Base-by-base conservation (phyloP, 2,113 vertebrate genomes). In the Hypomesus transpacificus region DNA sequence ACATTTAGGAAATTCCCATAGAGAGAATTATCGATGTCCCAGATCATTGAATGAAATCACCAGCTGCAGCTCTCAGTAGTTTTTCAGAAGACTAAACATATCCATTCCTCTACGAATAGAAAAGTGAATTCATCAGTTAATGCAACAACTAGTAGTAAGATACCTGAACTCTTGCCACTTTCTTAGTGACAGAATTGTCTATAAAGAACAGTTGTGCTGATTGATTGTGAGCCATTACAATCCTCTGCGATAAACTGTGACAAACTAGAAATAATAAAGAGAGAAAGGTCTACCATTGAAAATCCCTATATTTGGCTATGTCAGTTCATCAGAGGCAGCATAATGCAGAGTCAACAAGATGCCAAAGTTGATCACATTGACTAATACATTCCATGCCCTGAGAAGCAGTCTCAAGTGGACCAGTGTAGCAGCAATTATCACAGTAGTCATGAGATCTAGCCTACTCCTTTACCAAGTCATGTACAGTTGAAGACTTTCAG, bases 21-120 rank as follows among this genome's bases (percentile, higher is more conserved):
- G 74, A 64, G 26, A 39, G 81, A 85, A 85, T 86, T 88, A 77
- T 82, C 86, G 71, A 68, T 80, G 77, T 62, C 75, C 85, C 82
- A 85, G 80, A 87, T 87, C 85, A 88, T 79, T 75, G 68, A 71
- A 87, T 90, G 87, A 88, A 84, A 85, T 88, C 86, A 88, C 81
- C 63, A 56, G 80, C 71, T 87, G 84, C 81, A 81, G 71, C 77
- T 82, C 34, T 65, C 8, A 67, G 73, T 82, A 73, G 63, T 39
- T 21, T 21, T 2, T 3, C 24, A 63, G 26, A 31, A 39, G 71
- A 71, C 70, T 59, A 62, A 24, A 63, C 46, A 53, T 59, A 53
- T 53, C 65, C 70, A 74, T 75, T 39, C 46, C 69, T 62, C 81
- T 86, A 87, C 79, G 84, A 82, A 83, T 83, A 87, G 83, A 69